Evolutionary conservation across 2,888 invertebrate species (phyloP).

Genomic region (Cylloceria caligata): DNA sequence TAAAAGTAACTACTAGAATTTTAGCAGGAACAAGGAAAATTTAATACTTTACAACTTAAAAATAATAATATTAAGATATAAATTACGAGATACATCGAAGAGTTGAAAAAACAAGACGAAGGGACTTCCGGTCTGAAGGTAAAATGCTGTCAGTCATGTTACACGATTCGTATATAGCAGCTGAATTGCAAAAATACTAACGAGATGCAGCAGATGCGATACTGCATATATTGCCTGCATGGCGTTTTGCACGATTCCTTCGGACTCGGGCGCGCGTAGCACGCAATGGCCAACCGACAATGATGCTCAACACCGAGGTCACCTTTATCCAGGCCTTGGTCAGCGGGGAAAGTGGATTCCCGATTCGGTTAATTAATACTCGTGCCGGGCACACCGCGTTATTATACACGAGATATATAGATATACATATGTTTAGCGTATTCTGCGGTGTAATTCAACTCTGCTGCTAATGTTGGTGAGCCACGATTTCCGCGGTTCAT

Average conservation of each 20-base stretch:
- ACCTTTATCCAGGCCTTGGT: slow-evolving; percentile 64
- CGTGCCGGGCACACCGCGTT: slow-evolving; percentile 26
- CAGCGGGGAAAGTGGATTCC: slow-evolving; percentile 72
- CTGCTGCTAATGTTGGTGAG: background rate
- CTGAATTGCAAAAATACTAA: slow-evolving; percentile 54
- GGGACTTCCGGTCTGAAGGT: slow-evolving; percentile 41
- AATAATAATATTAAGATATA: too few relatives aligned
- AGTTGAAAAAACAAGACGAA: too few relatives aligned
- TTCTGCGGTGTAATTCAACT: slow-evolving; percentile 7
- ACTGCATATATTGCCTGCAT: slow-evolving; percentile 19
- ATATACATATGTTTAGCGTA: background rate
- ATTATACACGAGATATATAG: slow-evolving; percentile 26
- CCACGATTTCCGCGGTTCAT: background rate
- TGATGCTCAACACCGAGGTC: slow-evolving; percentile 63
- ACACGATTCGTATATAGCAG: slow-evolving; percentile 20
- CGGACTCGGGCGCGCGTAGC: background rate
- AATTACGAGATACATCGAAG: too few relatives aligned
- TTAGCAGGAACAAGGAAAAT: too few relatives aligned
- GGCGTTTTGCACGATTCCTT: slow-evolving; percentile 8
- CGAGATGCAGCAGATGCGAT: slow-evolving; percentile 25
- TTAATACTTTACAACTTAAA: too few relatives aligned
- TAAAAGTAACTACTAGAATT: too few relatives aligned
- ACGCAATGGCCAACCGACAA: slow-evolving; percentile 41
- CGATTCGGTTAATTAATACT: slow-evolving; percentile 70
- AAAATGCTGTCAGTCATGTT: slow-evolving; percentile 10